A percentile compares a stretch with the other conserved stretches of the same genome.
These are phyloP conservation scores for Podabrus alpinus DNA, from an alignment of 2,888 invertebrate species.

Conservation along the genomic window DNA sequence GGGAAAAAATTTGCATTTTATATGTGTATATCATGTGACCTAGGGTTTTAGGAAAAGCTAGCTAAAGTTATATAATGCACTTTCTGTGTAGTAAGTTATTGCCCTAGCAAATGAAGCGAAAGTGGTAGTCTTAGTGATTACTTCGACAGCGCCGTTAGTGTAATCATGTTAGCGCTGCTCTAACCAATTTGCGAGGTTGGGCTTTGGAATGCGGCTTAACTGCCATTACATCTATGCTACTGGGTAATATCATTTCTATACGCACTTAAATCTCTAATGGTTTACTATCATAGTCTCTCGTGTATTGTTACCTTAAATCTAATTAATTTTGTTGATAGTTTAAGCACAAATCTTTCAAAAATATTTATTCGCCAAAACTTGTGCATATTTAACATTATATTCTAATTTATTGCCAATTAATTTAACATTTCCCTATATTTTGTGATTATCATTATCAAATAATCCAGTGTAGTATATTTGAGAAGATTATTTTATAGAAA, in stretches of 20 bases:
- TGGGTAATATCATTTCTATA: conserved; percentile 34
- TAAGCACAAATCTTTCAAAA: not conserved
- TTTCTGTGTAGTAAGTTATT: conserved; percentile 38
- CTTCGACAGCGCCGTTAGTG: conserved; percentile 37
- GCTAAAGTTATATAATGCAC: conserved; percentile 37
- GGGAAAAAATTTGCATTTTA: conserved; percentile 34
- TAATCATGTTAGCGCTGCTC: conserved; percentile 39
- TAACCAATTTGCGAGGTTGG: conserved; percentile 37
- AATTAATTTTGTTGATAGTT: not conserved
- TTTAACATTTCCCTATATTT: not conserved
- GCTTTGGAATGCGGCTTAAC: conserved; percentile 37
- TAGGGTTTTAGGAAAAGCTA: conserved; percentile 31
- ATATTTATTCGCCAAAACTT: not conserved
- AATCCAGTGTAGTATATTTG: too few species aligned
- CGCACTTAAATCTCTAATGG: conserved; percentile 31
- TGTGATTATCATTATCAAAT: not conserved
- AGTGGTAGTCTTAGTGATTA: conserved; percentile 40
- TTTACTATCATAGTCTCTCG: conserved; percentile 13
- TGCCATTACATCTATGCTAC: conserved; percentile 34
- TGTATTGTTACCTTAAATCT: conserved; percentile 1
- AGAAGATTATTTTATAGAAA: too few species aligned
- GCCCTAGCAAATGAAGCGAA: conserved; percentile 37
- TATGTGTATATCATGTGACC: conserved; percentile 31
- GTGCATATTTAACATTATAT: not conserved
- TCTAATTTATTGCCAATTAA: not conserved